Percentiles rank a stretch among this genome's conserved stretches.
These are phyloP conservation scores for Callaeas wilsoni DNA, from an alignment of 2,113 vertebrate genomes.

Conservation along the genomic window DNA sequence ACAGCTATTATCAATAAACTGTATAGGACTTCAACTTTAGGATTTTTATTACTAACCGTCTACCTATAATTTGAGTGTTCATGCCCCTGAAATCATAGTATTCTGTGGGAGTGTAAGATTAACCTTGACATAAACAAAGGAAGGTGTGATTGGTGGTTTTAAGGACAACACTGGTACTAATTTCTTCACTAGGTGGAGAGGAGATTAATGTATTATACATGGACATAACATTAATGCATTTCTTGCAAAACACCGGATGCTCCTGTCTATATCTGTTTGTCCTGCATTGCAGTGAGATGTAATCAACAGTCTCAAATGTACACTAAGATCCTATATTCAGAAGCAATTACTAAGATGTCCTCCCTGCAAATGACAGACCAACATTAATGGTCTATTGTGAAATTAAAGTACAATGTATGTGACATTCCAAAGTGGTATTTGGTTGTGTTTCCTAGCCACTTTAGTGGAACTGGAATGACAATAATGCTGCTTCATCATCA, in stretches of 20 bases:
- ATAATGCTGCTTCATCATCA: neutral
- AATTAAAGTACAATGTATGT: neutral
- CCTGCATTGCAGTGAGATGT: neutral
- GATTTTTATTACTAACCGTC: neutral
- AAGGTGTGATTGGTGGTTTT: neutral
- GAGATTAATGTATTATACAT: neutral
- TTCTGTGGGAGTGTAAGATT: neutral
- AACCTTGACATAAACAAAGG: neutral
- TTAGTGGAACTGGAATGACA: neutral
- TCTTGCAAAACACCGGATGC: neutral
- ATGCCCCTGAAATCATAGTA: neutral
- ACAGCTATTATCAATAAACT: neutral
- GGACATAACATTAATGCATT: neutral
- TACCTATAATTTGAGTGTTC: neutral
- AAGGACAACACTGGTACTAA: neutral
- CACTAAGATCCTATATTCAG: neutral
- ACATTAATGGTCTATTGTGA: neutral
- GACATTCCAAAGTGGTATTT: neutral
- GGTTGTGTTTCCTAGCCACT: neutral
- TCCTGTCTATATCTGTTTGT: neutral
- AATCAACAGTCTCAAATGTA: neutral
- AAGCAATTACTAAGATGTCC: neutral
- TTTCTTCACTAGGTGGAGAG: neutral
- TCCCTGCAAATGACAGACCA: neutral
- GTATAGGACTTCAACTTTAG: neutral